Conservation (phyloP, 2,888 invertebrate genomes). For the Phoenoteleia sp. region DNA sequence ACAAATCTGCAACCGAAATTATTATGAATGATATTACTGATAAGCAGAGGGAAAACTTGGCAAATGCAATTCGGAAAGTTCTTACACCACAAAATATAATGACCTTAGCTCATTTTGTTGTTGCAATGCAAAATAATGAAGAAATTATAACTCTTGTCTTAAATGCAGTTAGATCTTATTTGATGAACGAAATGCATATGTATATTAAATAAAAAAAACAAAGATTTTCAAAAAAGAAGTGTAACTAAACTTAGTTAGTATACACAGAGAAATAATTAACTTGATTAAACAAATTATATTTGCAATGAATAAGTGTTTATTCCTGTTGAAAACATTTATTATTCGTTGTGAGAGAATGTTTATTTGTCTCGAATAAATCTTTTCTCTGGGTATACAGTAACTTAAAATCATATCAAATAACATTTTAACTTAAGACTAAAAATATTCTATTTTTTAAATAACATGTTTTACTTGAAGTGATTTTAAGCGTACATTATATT, state of each 20-base stretch:
- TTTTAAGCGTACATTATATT: too few relatives aligned
- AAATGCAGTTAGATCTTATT: conserved; percentile 13
- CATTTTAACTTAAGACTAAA: too few relatives aligned
- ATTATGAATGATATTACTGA: conserved; percentile 38
- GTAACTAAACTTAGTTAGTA: background rate
- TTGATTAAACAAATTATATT: too few relatives aligned
- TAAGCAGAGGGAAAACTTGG: conserved; percentile 51
- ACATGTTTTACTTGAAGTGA: too few relatives aligned
- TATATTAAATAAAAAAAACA: background rate
- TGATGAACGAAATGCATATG: conserved; percentile 15
- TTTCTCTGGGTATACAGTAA: too few relatives aligned
- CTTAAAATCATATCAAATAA: too few relatives aligned
- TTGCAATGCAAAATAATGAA: conserved; percentile 38
- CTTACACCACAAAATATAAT: conserved; percentile 60
- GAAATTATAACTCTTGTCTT: conserved; percentile 33
- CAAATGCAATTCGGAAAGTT: conserved; percentile 43
- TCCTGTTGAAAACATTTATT: too few relatives aligned
- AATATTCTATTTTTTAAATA: too few relatives aligned
- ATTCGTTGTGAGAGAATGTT: too few relatives aligned
- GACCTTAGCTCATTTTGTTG: conserved; percentile 50
- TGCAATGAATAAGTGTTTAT: too few relatives aligned
- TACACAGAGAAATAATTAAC: background rate
- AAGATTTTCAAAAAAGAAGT: background rate
- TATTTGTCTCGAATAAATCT: too few relatives aligned
- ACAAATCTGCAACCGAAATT: conserved; percentile 61